A percentile compares a stretch with the other conserved stretches of the same genome.
phyloP scores from a whole-genome alignment of 2,797 vertebrate species.

The Pygocentrus nattereri region DNA sequence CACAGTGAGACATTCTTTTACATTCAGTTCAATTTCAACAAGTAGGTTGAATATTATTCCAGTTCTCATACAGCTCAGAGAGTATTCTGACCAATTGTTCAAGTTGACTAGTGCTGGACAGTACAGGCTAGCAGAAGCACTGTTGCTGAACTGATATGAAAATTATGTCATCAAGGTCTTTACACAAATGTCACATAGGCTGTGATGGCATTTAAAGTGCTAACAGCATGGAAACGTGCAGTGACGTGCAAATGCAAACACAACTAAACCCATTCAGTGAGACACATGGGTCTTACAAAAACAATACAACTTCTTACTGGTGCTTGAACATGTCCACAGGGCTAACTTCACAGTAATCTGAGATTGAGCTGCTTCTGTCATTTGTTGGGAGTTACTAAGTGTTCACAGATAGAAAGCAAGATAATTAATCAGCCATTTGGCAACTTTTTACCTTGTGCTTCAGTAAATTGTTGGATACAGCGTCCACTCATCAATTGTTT shows the following conservation, averaged over 20 bases:
- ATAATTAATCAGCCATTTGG: no score
- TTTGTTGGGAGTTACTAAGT: no score
- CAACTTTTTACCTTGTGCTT: no score
- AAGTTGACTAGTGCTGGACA: neutral
- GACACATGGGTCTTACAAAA: no score
- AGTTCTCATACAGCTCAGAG: neutral
- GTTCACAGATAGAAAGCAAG: no score
- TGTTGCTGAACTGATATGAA: neutral
- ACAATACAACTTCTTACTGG: no score
- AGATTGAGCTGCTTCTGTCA: no score
- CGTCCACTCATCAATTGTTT: no score
- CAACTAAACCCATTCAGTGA: no score
- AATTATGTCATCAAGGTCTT: neutral
- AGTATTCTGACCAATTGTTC: neutral
- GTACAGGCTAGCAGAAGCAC: neutral
- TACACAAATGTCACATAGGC: constrained; percentile 1
- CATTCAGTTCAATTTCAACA: neutral
- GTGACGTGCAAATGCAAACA: neutral
- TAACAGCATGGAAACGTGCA: neutral
- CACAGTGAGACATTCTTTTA: neutral
- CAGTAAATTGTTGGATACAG: no score
- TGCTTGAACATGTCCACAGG: no score
- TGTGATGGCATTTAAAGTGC: neutral
- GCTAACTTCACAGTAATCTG: no score
- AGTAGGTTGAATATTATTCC: neutral